Conservation (phyloP, 1,140 invertebrate species). For the Pseudobourletiella spinata region DNA sequence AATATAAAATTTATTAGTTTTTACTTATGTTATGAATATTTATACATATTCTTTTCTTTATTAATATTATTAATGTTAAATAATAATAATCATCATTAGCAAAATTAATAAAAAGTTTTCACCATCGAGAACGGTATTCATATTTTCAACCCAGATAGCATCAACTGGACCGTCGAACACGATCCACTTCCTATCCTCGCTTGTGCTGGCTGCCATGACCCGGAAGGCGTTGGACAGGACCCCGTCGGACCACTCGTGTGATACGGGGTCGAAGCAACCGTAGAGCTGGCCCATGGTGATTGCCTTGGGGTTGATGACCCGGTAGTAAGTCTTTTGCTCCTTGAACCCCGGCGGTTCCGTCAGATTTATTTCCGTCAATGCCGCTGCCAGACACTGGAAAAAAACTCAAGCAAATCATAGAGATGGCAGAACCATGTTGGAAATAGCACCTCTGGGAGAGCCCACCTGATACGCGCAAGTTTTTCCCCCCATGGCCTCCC, state of each 20-base stretch:
- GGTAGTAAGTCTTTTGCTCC: constrained; percentile 66
- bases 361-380: constrained; percentile 53
- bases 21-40: constrained; percentile 45
- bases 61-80: constrained; percentile 72
- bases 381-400: constrained; percentile 55
- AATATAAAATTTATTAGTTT: constrained; percentile 50
- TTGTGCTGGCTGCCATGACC: constrained; percentile 67
- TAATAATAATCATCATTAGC: constrained; percentile 49
- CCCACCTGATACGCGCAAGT: constrained; percentile 65
- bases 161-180: constrained; percentile 52
- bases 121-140: constrained; percentile 56
- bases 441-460: neutral
- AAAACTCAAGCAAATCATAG: neutral
- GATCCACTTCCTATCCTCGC: constrained; percentile 78
- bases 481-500: constrained; percentile 78
- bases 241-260: constrained; percentile 83
- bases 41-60: constrained; percentile 62
- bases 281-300: constrained; percentile 88
- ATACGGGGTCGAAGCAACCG: constrained; percentile 78
- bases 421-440: neutral
- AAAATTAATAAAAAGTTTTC: constrained; percentile 39
- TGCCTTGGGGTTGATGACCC: constrained; percentile 88
- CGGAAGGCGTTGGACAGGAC: constrained; percentile 80
- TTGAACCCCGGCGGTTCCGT: constrained; percentile 48
- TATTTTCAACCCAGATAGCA: constrained; percentile 51